These are phyloP conservation scores for Radopholus similis DNA, from an alignment of 1,140 invertebrate species.

Conservation along the genomic window DNA sequence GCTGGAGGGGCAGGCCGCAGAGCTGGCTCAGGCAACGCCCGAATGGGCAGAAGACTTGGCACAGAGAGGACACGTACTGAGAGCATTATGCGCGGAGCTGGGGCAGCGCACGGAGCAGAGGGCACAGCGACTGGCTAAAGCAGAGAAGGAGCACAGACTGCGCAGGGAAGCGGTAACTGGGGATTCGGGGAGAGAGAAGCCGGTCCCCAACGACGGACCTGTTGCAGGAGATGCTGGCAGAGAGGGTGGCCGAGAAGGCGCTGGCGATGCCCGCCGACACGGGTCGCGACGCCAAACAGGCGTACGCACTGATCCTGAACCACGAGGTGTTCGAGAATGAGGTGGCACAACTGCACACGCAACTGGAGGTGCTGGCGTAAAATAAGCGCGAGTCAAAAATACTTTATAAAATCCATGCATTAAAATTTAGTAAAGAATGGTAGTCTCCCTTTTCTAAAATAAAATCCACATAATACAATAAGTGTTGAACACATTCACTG, in stretches of 20 bases:
- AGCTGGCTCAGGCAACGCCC: constrained; percentile 70
- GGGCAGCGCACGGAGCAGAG: constrained; percentile 78
- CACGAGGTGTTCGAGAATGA: constrained; percentile 94
- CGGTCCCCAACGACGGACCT: background rate
- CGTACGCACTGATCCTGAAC: constrained; percentile 74
- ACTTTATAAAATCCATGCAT: background rate
- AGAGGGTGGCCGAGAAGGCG: constrained; percentile 82
- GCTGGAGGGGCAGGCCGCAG: constrained; percentile 83
- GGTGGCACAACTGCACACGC: constrained; percentile 83
- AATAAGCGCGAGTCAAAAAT: background rate
- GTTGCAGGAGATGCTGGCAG: constrained; percentile 70
- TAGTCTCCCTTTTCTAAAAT: background rate
- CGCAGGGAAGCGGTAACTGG: constrained; percentile 91
- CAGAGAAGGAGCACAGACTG: constrained; percentile 91
- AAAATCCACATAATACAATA: background rate
- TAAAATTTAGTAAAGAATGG: background rate
- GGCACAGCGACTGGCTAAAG: constrained; percentile 79
- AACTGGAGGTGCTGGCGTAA: constrained; percentile 73
- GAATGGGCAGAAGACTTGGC: constrained; percentile 82
- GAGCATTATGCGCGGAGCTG: constrained; percentile 81
- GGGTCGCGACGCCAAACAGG: constrained; percentile 81
- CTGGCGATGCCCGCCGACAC: constrained; percentile 77
- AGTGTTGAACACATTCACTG: background rate
- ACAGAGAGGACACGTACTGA: constrained; percentile 77
- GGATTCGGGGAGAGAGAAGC: too few relatives aligned